These are phyloP conservation scores for Eupelmus urozonus DNA, from an alignment of 2,888 invertebrate species.

Conservation along the genomic window DNA sequence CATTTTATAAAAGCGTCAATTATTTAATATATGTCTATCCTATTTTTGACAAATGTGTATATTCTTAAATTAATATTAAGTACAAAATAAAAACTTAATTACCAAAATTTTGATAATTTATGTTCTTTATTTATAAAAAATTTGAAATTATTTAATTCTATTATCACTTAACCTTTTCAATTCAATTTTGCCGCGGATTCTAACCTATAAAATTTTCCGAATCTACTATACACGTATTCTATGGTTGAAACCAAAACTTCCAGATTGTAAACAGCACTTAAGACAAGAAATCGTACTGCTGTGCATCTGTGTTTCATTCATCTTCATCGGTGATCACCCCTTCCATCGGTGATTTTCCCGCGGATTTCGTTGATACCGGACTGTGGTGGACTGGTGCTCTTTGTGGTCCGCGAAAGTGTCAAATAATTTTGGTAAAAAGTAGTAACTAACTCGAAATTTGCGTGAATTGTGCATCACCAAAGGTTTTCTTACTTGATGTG, in stretches of 20 bases:
- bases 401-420: conserved; percentile 39
- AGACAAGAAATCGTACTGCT: background rate
- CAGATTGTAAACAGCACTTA: conserved; percentile 37
- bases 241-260: conserved; percentile 23
- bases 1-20: conserved; percentile 30
- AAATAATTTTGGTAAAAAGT: conserved; percentile 43
- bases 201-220: background rate
- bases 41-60: conserved; percentile 47
- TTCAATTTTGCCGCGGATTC: conserved; percentile 12
- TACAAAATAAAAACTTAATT: conserved; percentile 42
- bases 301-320: conserved; percentile 27
- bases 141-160: too few relatives aligned
- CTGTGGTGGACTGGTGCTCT: conserved; percentile 31
- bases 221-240: background rate
- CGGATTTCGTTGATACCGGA: conserved; percentile 57
- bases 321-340: conserved; percentile 23
- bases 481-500: background rate
- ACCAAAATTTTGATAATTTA: conserved; percentile 10
- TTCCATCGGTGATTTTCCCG: conserved; percentile 60
- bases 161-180: too few relatives aligned
- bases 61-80: conserved; percentile 44
- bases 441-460: background rate
- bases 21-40: conserved; percentile 36
- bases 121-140: conserved; percentile 26
- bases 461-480: background rate